phyloP scores from a whole-genome alignment of 2,797 vertebrate species.

The Zalophus californianus region DNA sequence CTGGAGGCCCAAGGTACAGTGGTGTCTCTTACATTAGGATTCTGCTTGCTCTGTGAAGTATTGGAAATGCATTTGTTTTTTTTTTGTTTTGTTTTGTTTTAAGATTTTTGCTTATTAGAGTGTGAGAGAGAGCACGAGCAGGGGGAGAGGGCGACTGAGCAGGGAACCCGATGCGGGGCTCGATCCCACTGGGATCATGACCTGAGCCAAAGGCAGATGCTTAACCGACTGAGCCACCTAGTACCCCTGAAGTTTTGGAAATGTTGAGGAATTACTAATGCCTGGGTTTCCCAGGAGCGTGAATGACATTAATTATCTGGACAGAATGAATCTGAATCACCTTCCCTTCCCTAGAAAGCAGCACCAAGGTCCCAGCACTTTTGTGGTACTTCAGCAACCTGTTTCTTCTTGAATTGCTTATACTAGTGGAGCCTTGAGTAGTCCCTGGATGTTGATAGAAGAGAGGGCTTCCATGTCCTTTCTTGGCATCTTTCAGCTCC shows the following conservation, averaged over 20 bases:
- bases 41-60: neutral
- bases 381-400: neutral
- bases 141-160: too few species aligned
- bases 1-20: conserved; percentile 93
- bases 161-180: too few species aligned
- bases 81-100: too few species aligned
- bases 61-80: neutral
- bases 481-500: neutral
- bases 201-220: too few species aligned
- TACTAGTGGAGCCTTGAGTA: neutral
- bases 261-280: neutral
- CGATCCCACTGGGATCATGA: too few species aligned
- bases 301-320: neutral
- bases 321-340: neutral
- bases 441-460: neutral
- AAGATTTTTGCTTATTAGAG: neutral
- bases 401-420: neutral
- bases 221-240: neutral
- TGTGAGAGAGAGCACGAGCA: neutral
- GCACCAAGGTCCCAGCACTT: neutral
- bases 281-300: neutral
- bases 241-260: neutral
- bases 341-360: neutral
- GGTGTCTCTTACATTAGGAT: neutral
- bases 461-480: neutral